Evolutionary conservation across 1,140 invertebrate species (phyloP).

Genomic region (Phymastichus coffea): DNA sequence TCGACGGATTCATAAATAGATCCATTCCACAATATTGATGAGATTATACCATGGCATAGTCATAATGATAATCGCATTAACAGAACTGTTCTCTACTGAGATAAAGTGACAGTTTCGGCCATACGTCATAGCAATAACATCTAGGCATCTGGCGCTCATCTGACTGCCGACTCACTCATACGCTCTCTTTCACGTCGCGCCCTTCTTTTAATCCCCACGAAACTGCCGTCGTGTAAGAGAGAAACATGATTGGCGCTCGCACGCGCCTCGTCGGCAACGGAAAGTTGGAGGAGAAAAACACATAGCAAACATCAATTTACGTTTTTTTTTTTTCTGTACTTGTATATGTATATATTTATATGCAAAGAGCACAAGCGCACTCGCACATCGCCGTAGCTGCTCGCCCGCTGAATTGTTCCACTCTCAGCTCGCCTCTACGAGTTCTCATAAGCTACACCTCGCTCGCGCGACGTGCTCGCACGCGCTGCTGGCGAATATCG

Average conservation of each 20-base stretch:
- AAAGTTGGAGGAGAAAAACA: slow-evolving; percentile 20
- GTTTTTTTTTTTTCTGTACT: background rate
- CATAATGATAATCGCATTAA: slow-evolving; percentile 38
- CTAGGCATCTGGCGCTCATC: too few species aligned
- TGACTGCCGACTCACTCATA: too few species aligned
- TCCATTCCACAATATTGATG: slow-evolving; percentile 51
- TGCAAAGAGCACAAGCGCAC: background rate
- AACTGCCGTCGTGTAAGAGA: slow-evolving; percentile 17
- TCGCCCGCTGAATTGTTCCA: too few species aligned
- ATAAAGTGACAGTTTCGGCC: slow-evolving; percentile 14
- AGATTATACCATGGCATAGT: slow-evolving; percentile 44
- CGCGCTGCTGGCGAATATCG: slow-evolving; percentile 6
- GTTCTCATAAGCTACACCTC: too few species aligned
- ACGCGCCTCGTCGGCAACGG: slow-evolving; percentile 7
- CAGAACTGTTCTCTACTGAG: slow-evolving; percentile 6
- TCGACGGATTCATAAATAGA: slow-evolving; percentile 52
- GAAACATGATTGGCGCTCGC: slow-evolving; percentile 5
- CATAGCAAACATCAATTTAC: slow-evolving; percentile 23
- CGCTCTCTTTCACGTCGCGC: background rate
- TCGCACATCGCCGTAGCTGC: slow-evolving; percentile 15
- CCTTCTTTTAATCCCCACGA: background rate
- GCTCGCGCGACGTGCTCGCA: slow-evolving; percentile 13
- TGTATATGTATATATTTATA: slow-evolving; percentile 7
- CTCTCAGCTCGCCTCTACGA: too few species aligned
- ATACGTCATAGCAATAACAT: too few species aligned